phyloP scores from a whole-genome alignment of 1,140 invertebrate genomes.

The Drosophila tani region DNA sequence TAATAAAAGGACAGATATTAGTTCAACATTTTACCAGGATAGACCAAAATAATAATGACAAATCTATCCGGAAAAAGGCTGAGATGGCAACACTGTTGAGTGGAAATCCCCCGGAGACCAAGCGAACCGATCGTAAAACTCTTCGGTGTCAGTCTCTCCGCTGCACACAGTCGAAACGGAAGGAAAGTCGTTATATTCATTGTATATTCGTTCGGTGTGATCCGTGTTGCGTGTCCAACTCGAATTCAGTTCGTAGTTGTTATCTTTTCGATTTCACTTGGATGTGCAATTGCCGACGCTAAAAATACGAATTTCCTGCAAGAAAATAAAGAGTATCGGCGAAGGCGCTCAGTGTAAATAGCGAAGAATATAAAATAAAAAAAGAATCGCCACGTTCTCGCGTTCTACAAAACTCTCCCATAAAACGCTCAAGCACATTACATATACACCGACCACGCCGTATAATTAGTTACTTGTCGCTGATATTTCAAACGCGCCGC shows the following conservation, averaged over 20 bases:
- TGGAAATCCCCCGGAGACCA: slow-evolving; percentile 43
- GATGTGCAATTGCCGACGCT: slow-evolving; percentile 69
- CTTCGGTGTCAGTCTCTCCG: slow-evolving; percentile 34
- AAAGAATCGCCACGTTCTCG: slow-evolving; percentile 71
- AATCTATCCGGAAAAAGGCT: too few relatives aligned
- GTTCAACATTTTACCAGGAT: too few relatives aligned
- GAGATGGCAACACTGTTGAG: slow-evolving; percentile 8
- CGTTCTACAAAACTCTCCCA: slow-evolving; percentile 44
- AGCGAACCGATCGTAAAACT: slow-evolving; percentile 68
- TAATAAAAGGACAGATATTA: too few relatives aligned
- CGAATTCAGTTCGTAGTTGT: slow-evolving; percentile 36
- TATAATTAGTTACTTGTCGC: slow-evolving; percentile 48
- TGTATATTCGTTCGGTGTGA: slow-evolving; percentile 16
- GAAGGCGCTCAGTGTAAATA: slow-evolving; percentile 33
- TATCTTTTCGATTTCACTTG: slow-evolving; percentile 63
- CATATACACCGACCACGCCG: slow-evolving; percentile 51
- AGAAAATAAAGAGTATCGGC: slow-evolving; percentile 33
- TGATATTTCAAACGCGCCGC: slow-evolving; percentile 40
- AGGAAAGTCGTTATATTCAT: slow-evolving; percentile 18
- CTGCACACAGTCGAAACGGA: slow-evolving; percentile 36
- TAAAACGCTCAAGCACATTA: slow-evolving; percentile 35
- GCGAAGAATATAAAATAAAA: neutral
- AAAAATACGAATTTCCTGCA: slow-evolving; percentile 57
- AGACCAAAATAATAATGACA: too few relatives aligned
- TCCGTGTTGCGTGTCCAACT: slow-evolving; percentile 36